Conservation (phyloP, 2,797 vertebrate genomes). For the Avahi laniger region DNA sequence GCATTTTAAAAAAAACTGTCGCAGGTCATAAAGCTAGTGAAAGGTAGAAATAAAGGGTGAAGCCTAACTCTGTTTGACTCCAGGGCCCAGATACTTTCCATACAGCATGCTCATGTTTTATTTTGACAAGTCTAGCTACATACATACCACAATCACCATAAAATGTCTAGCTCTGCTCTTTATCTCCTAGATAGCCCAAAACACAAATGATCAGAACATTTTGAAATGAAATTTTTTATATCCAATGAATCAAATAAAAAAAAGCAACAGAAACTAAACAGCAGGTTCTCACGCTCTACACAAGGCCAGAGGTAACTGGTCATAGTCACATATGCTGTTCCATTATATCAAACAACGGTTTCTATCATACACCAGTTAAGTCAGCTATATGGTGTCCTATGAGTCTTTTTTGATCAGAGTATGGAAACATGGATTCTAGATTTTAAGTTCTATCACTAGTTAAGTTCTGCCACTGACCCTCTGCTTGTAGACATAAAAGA, state of each 20-base stretch:
- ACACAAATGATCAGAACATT: constrained; percentile 2
- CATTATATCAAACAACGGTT: neutral
- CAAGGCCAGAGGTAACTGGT: neutral
- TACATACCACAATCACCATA: neutral
- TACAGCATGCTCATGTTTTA: neutral
- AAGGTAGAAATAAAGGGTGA: neutral
- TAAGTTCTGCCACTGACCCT: neutral
- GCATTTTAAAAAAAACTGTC: neutral
- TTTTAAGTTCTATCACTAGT: constrained; percentile 30
- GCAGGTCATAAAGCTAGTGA: neutral
- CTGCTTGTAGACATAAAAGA: neutral
- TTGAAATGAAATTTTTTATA: constrained; percentile 38
- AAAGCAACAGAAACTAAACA: constrained; percentile 21
- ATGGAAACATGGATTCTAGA: constrained; percentile 18
- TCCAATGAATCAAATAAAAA: neutral
- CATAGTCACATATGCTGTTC: neutral
- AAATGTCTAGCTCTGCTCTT: neutral
- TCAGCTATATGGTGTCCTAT: neutral
- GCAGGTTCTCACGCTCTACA: neutral
- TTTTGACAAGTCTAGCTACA: neutral
- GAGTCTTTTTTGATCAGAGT: neutral
- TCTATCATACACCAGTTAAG: neutral
- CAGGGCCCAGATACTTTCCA: neutral
- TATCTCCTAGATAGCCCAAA: neutral
- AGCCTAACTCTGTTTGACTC: neutral